Percentiles rank a stretch among this genome's conserved stretches.
phyloP scores from a whole-genome alignment of 2,797 vertebrate species.

The Heliangelus exortis region DNA sequence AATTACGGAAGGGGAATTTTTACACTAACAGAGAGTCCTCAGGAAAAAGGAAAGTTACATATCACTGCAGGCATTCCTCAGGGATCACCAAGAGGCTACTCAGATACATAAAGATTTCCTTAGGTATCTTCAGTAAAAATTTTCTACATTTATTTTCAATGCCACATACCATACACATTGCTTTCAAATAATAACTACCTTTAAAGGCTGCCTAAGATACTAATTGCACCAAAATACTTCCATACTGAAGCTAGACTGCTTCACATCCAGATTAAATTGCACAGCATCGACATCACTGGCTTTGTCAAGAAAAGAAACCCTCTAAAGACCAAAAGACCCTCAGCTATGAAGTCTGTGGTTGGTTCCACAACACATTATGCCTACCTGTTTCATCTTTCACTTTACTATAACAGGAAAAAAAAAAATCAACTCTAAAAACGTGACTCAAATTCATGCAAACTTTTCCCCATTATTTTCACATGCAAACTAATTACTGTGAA shows the following conservation, averaged over 20 bases:
- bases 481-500: neutral
- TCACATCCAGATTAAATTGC: neutral
- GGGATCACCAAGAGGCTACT: neutral
- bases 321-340: neutral
- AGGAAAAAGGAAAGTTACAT: neutral
- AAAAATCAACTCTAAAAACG: neutral
- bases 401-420: neutral
- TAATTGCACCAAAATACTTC: neutral
- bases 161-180: neutral
- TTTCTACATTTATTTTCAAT: neutral
- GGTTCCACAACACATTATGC: neutral
- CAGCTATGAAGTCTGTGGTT: neutral
- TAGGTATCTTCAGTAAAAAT: neutral
- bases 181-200: neutral
- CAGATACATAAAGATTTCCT: neutral
- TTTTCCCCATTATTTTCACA: neutral
- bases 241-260: neutral
- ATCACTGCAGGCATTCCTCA: neutral
- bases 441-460: neutral
- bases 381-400: neutral
- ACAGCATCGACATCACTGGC: neutral
- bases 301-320: neutral
- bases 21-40: neutral
- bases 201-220: neutral
- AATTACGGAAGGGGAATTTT: constrained; percentile 27